A percentile compares a stretch with the other conserved stretches of the same genome.
These are phyloP conservation scores for Drosophila lacicola DNA, from an alignment of 2,888 invertebrate genomes.

Conservation along the genomic window DNA sequence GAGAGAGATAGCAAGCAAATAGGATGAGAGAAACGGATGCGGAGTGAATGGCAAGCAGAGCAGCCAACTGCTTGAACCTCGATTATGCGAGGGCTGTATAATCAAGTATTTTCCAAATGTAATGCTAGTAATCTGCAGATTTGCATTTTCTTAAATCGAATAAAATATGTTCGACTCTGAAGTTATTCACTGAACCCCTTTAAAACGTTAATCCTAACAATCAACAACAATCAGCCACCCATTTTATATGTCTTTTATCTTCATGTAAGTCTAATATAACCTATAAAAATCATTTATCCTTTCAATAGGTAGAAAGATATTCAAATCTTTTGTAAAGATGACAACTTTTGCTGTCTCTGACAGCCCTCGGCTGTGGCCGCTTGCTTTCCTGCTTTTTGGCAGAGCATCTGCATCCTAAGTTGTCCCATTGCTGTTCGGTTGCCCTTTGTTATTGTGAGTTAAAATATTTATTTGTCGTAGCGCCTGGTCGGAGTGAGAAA, in stretches of 20 bases:
- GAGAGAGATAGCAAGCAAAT: neutral
- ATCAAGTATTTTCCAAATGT: neutral
- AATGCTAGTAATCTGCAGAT: neutral
- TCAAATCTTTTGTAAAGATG: too few relatives aligned
- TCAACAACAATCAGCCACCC: too few relatives aligned
- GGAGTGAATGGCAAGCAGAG: neutral
- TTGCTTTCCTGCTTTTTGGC: constrained; percentile 12
- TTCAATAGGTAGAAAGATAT: neutral
- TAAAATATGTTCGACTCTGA: too few relatives aligned
- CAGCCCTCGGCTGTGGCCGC: constrained; percentile 20
- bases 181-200: too few relatives aligned
- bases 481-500: constrained; percentile 82
- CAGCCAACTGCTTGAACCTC: neutral
- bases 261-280: neutral
- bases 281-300: neutral
- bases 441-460: constrained; percentile 80
- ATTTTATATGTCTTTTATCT: too few relatives aligned
- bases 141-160: neutral
- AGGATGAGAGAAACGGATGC: neutral
- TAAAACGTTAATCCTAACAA: too few relatives aligned
- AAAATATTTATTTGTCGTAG: constrained; percentile 83
- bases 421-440: constrained; percentile 39
- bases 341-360: neutral
- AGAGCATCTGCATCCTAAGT: constrained; percentile 33
- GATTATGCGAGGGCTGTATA: constrained; percentile 16